Conservation (phyloP, 2,888 invertebrate species). For the Scaptomyza tumidula region DNA sequence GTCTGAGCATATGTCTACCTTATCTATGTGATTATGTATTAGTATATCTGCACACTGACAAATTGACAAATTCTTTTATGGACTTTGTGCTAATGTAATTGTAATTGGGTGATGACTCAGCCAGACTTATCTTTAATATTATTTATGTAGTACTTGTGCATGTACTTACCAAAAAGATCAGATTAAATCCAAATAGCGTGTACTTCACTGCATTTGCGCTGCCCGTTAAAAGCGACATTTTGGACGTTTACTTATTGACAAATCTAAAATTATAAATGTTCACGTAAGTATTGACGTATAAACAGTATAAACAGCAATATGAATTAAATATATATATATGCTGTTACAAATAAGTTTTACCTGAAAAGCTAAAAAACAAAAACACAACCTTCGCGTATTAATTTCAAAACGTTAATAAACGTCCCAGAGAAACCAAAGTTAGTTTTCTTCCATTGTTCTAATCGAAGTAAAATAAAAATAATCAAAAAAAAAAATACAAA, state of each 20-base stretch:
- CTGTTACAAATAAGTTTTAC: background rate
- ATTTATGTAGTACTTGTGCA: background rate
- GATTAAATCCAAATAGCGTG: constrained; percentile 89
- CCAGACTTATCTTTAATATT: background rate
- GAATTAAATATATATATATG: background rate
- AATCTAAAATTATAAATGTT: constrained; percentile 17
- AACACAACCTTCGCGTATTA: constrained; percentile 49
- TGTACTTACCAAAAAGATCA: constrained; percentile 90
- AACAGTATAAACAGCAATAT: background rate
- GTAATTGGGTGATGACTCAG: constrained; percentile 38
- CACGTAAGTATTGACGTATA: constrained; percentile 6
- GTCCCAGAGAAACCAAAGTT: constrained; percentile 16
- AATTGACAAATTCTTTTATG: constrained; percentile 2
- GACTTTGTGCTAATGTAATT: constrained; percentile 12
- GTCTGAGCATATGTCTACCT: constrained; percentile 14
- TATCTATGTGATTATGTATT: constrained; percentile 13
- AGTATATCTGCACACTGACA: constrained; percentile 8
- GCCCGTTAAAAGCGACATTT: constrained; percentile 84
- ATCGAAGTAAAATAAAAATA: constrained; percentile 42
- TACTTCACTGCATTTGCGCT: constrained; percentile 88
- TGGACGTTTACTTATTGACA: constrained; percentile 21
- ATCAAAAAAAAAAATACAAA: constrained; percentile 11
- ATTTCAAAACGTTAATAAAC: constrained; percentile 51
- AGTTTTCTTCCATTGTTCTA: constrained; percentile 42
- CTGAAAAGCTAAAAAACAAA: background rate